These are phyloP conservation scores for Brachystomella parvula DNA, from an alignment of 1,140 invertebrate genomes.

Conservation along the genomic window DNA sequence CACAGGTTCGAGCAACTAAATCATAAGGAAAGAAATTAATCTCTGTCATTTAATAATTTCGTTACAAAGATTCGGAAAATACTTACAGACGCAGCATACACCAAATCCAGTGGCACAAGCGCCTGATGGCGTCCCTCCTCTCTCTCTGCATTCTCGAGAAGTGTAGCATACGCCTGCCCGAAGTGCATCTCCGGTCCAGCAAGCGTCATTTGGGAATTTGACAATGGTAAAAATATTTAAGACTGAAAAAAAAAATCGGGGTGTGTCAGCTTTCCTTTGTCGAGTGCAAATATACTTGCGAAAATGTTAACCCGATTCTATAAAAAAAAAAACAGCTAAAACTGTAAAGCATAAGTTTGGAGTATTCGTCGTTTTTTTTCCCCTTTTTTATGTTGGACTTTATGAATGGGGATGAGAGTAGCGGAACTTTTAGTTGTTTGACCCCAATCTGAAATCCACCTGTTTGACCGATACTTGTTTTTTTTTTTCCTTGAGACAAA, in stretches of 20 bases:
- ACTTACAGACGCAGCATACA: slow-evolving; percentile 45
- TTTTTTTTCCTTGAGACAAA: slow-evolving; percentile 22
- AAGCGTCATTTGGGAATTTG: slow-evolving; percentile 41
- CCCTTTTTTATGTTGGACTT: not conserved
- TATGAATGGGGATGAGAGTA: slow-evolving; percentile 19
- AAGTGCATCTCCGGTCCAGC: slow-evolving; percentile 22
- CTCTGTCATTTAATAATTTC: not conserved
- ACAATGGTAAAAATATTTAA: slow-evolving; percentile 42
- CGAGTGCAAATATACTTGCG: not conserved
- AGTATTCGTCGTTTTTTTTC: not conserved
- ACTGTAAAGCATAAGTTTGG: not conserved
- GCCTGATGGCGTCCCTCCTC: slow-evolving; percentile 42
- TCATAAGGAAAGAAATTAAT: no score
- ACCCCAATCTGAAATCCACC: slow-evolving; percentile 19
- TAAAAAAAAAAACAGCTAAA: no score
- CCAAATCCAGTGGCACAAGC: slow-evolving; percentile 44
- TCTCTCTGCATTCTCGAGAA: slow-evolving; percentile 39
- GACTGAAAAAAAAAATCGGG: slow-evolving; percentile 36
- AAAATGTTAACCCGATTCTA: not conserved
- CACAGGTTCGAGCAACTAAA: slow-evolving; percentile 43
- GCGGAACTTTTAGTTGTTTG: slow-evolving; percentile 24
- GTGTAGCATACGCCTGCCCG: slow-evolving; percentile 41
- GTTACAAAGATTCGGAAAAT: not conserved
- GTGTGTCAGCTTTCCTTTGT: slow-evolving; percentile 1
- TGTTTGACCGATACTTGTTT: slow-evolving; percentile 37